These are phyloP conservation scores for Serranus cabrilla DNA, from an alignment of 2,797 vertebrate genomes.

Conservation along the genomic window DNA sequence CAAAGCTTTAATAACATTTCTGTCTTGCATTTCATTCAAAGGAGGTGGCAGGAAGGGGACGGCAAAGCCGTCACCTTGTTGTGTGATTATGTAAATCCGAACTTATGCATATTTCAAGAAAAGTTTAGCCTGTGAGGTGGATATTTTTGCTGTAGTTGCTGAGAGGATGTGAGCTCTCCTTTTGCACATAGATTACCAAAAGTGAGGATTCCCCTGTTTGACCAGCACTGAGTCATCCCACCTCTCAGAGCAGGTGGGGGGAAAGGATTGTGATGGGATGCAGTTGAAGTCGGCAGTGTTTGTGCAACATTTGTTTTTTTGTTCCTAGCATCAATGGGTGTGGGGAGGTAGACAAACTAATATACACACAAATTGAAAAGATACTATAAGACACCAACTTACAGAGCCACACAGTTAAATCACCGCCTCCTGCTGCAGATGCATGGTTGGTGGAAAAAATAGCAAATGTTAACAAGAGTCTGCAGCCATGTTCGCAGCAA, in stretches of 20 bases:
- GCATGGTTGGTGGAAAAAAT: background rate
- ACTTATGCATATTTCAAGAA: slow-evolving; percentile 46
- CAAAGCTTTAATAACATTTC: slow-evolving; percentile 24
- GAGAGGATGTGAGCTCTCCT: background rate
- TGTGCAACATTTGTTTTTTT: slow-evolving; percentile 7
- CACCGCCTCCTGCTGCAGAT: background rate
- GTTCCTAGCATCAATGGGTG: slow-evolving; percentile 15
- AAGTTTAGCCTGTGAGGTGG: slow-evolving; percentile 7
- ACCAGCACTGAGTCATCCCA: background rate
- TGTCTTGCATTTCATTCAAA: slow-evolving; percentile 27
- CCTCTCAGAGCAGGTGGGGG: background rate
- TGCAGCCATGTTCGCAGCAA: background rate
- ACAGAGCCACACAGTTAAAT: background rate
- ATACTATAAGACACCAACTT: background rate
- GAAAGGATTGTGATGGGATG: background rate
- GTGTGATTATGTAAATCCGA: slow-evolving; percentile 48
- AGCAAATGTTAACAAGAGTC: too few species aligned
- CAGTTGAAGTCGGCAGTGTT: background rate
- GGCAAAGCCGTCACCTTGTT: slow-evolving; percentile 34
- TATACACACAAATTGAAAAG: slow-evolving; percentile 19
- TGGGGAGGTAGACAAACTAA: slow-evolving; percentile 8
- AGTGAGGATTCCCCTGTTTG: background rate
- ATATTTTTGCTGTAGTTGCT: background rate
- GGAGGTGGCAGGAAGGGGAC: slow-evolving; percentile 26
- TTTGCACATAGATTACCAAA: slow-evolving; percentile 6